Conservation (phyloP, 2,888 invertebrate genomes). For the Thysanoteuthis rhombus region DNA sequence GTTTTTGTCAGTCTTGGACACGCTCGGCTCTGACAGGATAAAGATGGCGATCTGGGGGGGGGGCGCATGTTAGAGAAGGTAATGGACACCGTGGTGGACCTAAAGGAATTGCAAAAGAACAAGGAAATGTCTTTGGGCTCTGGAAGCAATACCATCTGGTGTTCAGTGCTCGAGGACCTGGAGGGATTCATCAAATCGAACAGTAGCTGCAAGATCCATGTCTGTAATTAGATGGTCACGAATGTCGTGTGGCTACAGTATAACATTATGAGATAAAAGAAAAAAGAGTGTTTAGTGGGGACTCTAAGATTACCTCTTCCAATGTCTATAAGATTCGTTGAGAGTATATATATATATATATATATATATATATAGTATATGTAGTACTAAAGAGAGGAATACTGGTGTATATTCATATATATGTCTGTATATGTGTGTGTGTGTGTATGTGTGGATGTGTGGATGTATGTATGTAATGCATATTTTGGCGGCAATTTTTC, state of each 20-base stretch:
- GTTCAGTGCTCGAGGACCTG: not conserved
- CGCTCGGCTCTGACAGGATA: not conserved
- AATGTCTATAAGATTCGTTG: no score
- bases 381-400: no score
- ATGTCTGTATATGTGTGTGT: no score
- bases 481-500: no score
- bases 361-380: no score
- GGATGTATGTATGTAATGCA: no score
- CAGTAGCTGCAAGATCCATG: not conserved
- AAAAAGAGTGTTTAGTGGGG: not conserved
- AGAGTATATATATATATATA: no score
- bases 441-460: no score
- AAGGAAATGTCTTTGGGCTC: not conserved
- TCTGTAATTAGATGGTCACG: not conserved
- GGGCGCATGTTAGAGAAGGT: not conserved
- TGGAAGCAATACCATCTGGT: not conserved
- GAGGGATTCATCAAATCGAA: not conserved
- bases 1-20: not conserved
- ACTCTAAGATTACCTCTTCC: not conserved
- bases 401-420: no score
- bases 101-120: not conserved
- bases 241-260: not conserved
- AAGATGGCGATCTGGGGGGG: not conserved
- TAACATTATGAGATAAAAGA: not conserved
- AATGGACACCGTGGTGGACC: not conserved